Evolutionary conservation across 2,113 vertebrate species (phyloP), one percentile per base, ranked within the genome.

Genomic region (Channa maculata): DNA sequence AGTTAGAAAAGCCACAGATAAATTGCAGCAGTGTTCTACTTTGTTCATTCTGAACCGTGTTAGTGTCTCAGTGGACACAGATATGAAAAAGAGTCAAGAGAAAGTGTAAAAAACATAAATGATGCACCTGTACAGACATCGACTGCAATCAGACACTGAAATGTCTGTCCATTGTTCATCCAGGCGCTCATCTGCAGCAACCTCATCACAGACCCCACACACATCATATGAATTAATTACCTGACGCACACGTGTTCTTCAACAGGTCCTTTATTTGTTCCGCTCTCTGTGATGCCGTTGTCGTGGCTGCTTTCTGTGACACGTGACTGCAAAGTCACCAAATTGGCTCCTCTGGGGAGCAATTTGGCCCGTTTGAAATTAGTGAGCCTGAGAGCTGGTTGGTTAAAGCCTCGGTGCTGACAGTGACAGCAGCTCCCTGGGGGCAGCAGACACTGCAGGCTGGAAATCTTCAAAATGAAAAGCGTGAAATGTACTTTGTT

Each of bases 361-460:
- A 82, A 80, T 90, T 82, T 79, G 82, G 73, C 49, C 49, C 2
- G 33, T 73, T 74, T 1, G 43, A 71, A 85, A 85, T 84, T 83
- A 86, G 71, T 5, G 8, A 71, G 73, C 50, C 51, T 0, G 14
- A 49, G 60, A 77, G 60, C 38, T 1, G 33, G 46, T 49, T 58
- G 61, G 55, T 38, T 64, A 63, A 80, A 8, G 66, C 41, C 52
- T 74, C 54, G 5, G 41, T 7, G 46, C 15, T 13, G 8, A 37
- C 45, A 3, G 71, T 73, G 82, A 71, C 77, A 67, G 79, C 54
- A 0, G 66, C 51, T 75, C 84, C 61, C 65, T 0, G 15, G 15
- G 68, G 34, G 76, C 12, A 0, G 64, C 37, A 6, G 12, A 12
- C 72, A 0, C 50, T 7, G 10, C 36, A 58, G 62, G 58, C 53